Base-by-base conservation (phyloP, 23 tunicate genomes). In the Halocynthia aurantium region DNA sequence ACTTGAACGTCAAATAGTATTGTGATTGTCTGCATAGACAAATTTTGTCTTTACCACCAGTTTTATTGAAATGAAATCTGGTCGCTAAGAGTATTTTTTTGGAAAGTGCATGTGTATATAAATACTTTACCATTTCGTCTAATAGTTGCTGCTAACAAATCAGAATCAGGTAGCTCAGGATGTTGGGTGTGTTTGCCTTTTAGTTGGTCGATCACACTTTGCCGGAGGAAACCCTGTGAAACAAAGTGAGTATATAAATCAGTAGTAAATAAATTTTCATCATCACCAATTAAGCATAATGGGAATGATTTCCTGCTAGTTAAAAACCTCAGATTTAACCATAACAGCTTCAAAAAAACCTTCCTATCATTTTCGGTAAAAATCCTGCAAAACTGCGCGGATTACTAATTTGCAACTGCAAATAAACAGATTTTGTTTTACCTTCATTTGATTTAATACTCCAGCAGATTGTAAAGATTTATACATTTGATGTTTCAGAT, bases 181-280 rank as follows among this genome's bases (percentile, higher is more conserved):
- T 65, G 67, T 18, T 52, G 57, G 7, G 62, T 53, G 44, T 74
- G 57, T 6, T 75, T 81, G 21, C 95, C 87, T 53, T 85, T 57
- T 6, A 89, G 85, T 55, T 89, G 88, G 62, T 89, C 84, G 31
- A 89, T 89, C 79, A 89, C 87, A 51, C 84, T 89, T 53, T 84
- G 96, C 20, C 96, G 82, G 6, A 89, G 80, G 52, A 84, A 80
- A 52, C 87, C 88, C 96, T 89, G 84, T 58, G 17, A n/a, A 58
- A n/a, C 15, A n/a, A n/a, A 58, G 17, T 4, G 63, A n/a, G 63
- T 13, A 13, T 58, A 13, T 58, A 58, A 58, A 58, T 15, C 63
- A 31, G 44, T 31, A 31, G 44, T 31, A 0, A 0, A 31, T 31
- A 1, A 31, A 31, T 31, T 31, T 31, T 31, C 44, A 31, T 0